Evolutionary conservation across 2,888 invertebrate species (phyloP).

Genomic region (Eupsilia transversa): DNA sequence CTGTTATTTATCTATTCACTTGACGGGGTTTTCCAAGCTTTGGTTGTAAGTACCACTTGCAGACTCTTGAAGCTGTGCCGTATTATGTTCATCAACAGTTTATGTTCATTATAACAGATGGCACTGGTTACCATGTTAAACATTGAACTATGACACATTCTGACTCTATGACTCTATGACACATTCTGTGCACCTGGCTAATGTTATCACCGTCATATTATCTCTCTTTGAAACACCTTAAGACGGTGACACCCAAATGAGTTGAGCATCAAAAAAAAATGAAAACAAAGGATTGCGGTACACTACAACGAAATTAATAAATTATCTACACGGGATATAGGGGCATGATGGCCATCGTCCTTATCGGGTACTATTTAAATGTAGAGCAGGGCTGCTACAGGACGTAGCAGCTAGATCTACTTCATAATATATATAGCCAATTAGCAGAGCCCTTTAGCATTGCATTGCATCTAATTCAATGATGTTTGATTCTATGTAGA

Average conservation of each 20-base stretch:
- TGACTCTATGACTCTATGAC: conserved; percentile 1
- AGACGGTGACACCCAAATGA: not conserved
- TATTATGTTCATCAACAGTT: not conserved
- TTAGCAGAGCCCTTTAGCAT: not conserved
- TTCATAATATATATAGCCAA: no score
- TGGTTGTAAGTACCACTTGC: not conserved
- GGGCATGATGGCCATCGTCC: not conserved
- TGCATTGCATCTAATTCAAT: not conserved
- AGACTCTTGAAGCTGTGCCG: not conserved
- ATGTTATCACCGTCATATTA: no score
- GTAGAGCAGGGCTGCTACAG: not conserved
- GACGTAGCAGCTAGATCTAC: not conserved
- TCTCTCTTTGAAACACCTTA: not conserved
- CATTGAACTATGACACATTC: conserved; percentile 2
- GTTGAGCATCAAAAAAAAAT: not conserved
- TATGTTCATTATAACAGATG: conserved; percentile 29
- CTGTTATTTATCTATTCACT: not conserved
- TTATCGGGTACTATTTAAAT: not conserved
- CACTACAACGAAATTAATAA: not conserved
- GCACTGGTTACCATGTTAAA: not conserved
- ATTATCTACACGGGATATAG: not conserved
- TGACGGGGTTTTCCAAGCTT: not conserved
- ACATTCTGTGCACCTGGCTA: not conserved
- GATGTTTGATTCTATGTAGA: not conserved
- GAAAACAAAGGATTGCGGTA: not conserved